These are phyloP conservation scores for Callimorpha dominula DNA, from an alignment of 2,888 invertebrate species.

Conservation along the genomic window DNA sequence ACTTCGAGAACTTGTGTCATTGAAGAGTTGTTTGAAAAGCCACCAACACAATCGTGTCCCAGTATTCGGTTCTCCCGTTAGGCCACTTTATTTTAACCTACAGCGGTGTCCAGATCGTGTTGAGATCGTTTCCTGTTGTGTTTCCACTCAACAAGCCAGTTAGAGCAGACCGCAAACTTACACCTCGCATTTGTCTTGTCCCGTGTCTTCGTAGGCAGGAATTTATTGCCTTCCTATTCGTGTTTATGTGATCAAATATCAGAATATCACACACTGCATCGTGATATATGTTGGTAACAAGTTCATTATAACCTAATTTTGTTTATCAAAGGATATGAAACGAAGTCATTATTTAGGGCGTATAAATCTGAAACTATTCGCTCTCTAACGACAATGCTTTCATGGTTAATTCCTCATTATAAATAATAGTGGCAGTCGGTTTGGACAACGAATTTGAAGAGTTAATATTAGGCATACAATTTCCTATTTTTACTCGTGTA, in stretches of 20 bases:
- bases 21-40: constrained; percentile 45
- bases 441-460: constrained; percentile 24
- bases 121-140: constrained; percentile 61
- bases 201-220: constrained; percentile 66
- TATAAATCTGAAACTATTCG: constrained; percentile 27
- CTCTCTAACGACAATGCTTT: not conserved
- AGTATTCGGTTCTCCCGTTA: constrained; percentile 52
- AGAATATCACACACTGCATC: constrained; percentile 59
- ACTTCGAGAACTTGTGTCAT: constrained; percentile 45
- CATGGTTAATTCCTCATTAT: not conserved
- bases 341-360: constrained; percentile 65
- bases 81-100: constrained; percentile 55
- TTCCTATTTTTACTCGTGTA: constrained; percentile 26
- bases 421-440: not conserved
- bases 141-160: constrained; percentile 62
- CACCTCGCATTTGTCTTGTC: constrained; percentile 75
- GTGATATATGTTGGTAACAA: constrained; percentile 69
- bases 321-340: constrained; percentile 62
- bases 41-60: constrained; percentile 51
- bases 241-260: constrained; percentile 68
- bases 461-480: constrained; percentile 34
- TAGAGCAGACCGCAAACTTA: constrained; percentile 57
- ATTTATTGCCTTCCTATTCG: constrained; percentile 72
- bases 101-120: constrained; percentile 48
- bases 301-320: constrained; percentile 77